Base-by-base conservation (phyloP, 2,113 vertebrate species). In the Chroicocephalus ridibundus region DNA sequence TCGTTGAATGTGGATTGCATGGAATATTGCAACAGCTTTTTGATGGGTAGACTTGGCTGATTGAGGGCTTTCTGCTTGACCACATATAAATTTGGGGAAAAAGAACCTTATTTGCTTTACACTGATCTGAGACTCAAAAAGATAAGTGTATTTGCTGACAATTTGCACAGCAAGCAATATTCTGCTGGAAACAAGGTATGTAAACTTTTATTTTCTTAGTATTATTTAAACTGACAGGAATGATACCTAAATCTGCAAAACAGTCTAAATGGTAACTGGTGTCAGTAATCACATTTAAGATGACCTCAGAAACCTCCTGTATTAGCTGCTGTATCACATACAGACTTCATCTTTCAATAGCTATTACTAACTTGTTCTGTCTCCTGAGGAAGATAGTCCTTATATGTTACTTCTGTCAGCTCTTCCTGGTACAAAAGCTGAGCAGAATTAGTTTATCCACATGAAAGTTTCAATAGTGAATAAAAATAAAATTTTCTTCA, bases 41-140 rank as follows among this genome's bases (percentile, higher is more conserved):
- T 47, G 34, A 34, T 0, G 1, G 27, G 61, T 70, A 54, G 20
- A 11, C 6, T 22, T 88, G 42, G 18, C 34, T 76, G 36, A 12
- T 57, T 31, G 24, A 15, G 51, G 55, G 36, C 19, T 69, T 71
- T 76, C 22, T 79, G 8, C 38, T 68, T 82, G 32, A 54, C 66
- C 3, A 1, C 62, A 54, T 0, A 0, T 32, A 86, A n/a, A 66
- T 66, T 47, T 75, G 22, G 15, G 34, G 20, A 52, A 44, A 51
- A 65, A 71, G 11, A 44, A 29, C 38, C 44, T 57, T 51, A 22
- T 21, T 82, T 71, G 44, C 78, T 58, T 58, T 88, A 46, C 16
- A 9, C 51, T 51, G 42, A 51, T 44, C 34, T 52, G 32, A 58
- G 27, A 21, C 13, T 47, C 38, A 58, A 64, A 55, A 69, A 42